phyloP scores from a whole-genome alignment of 2,888 invertebrate genomes.

The Crioceris asparagi region DNA sequence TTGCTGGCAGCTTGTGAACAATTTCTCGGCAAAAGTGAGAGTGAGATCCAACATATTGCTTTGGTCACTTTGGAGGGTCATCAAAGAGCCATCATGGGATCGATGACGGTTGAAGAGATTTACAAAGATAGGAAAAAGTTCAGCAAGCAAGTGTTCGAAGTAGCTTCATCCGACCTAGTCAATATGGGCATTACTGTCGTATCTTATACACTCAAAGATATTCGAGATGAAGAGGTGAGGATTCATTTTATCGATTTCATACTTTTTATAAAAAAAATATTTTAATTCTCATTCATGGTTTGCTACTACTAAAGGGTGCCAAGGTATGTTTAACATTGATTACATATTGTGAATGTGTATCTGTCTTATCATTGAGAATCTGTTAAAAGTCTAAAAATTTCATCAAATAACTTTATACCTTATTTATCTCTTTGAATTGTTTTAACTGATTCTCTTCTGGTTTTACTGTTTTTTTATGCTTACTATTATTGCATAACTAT shows the following conservation, averaged over 20 bases:
- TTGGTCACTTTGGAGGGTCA: conserved; percentile 84
- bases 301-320: conserved; percentile 44
- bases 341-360: too few species aligned
- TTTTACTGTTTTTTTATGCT: too few species aligned
- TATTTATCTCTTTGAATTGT: too few species aligned
- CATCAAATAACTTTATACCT: too few species aligned
- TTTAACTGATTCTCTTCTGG: too few species aligned
- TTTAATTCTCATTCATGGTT: conserved; percentile 28
- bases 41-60: conserved; percentile 84
- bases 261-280: conserved; percentile 16
- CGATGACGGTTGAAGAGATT: conserved; percentile 94
- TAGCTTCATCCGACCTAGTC: conserved; percentile 87
- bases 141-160: conserved; percentile 89
- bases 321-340: conserved; percentile 47
- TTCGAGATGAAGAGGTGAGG: conserved; percentile 84
- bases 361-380: too few species aligned
- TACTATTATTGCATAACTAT: too few species aligned
- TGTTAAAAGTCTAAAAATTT: too few species aligned
- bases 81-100: conserved; percentile 92
- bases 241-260: not conserved
- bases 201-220: conserved; percentile 89
- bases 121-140: conserved; percentile 94
- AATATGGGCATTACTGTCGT: conserved; percentile 96
- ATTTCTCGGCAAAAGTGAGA: conserved; percentile 79
- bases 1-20: conserved; percentile 86